Evolutionary conservation across 1,140 invertebrate species (phyloP).

Genomic region (Homalodisca vitripennis): DNA sequence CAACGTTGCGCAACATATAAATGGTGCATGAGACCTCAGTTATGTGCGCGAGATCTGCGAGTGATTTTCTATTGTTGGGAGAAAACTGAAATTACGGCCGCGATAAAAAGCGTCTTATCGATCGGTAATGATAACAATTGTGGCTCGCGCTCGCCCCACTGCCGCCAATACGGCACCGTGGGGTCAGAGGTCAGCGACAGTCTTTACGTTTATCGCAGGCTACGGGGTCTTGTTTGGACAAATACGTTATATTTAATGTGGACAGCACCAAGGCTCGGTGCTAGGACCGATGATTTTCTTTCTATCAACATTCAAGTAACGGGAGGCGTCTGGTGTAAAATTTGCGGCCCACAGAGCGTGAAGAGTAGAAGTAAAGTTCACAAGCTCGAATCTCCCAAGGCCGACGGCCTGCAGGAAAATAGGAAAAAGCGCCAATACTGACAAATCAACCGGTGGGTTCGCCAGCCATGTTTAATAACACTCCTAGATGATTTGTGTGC

Average conservation of each 20-base stretch:
- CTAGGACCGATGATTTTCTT: no score
- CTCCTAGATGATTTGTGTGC: background rate
- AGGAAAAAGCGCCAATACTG: background rate
- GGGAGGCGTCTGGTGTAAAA: no score
- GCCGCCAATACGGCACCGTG: background rate
- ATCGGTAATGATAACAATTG: constrained; percentile 20
- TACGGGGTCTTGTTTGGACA: background rate
- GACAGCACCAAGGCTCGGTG: background rate
- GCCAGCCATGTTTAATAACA: background rate
- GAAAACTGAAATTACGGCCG: constrained; percentile 17
- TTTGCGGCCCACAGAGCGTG: no score
- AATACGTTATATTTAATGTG: constrained; percentile 10
- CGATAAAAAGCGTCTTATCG: constrained; percentile 9
- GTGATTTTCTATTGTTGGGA: constrained; percentile 20
- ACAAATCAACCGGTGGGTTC: background rate
- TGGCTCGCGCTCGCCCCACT: background rate
- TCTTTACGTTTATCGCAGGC: constrained; percentile 12
- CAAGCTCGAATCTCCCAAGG: no score
- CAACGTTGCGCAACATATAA: background rate
- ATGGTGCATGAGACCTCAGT: background rate
- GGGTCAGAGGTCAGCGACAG: background rate
- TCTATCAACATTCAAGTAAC: no score
- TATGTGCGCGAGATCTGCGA: background rate
- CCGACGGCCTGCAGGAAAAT: background rate
- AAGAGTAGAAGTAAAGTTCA: no score